Evolutionary conservation across 1,140 invertebrate genomes (phyloP), one percentile per base, ranked within the genome.

Genomic region (Achroia grisella): DNA sequence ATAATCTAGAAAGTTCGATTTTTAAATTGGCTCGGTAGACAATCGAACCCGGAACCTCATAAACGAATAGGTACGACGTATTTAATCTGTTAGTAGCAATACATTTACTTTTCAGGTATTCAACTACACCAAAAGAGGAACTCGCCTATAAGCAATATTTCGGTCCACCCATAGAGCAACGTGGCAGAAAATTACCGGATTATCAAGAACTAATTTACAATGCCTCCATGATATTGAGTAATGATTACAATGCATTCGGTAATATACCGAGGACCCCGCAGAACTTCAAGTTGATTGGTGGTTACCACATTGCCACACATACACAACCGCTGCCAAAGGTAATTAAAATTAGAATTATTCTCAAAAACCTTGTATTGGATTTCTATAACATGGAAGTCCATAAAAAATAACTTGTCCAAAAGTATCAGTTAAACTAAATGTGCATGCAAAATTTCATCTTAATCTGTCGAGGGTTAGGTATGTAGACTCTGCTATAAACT

Each of bases 231-330:
- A 17, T 50, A n/a, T n/a, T 50, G 8, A 10, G 14, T 6, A 50
- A 50, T 30, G 23, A 29, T 2, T 35, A 45, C 13, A 13, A 6
- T 17, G 35, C 44, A 0, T 11, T 35, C n/a, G 44, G 44, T 13
- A 30, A 10, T 9, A 13, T 23, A 10, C 44, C 27, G 5, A 17
- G n/a, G 9, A 17, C 14, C 1, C 64, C 68, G 2, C 56, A 56
- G 15, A 64, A 55, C 36, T 61, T 50, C 17, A 68, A 52, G 17
- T 44, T 44, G 1, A 48, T 71, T 33, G 63, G 58, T 12, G 67
- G 67, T 11, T 64, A 55, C 28, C 63, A 71, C 31, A 61, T 71
- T 8, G 33, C 55, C 10, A 33, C 37, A n/a, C 35, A 40, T 9
- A 27, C 46, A 1, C 44, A 57, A 36, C 50, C 54, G 5, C 43